Base-by-base conservation (phyloP, 1,140 invertebrate species). In the Hestina assimilis region DNA sequence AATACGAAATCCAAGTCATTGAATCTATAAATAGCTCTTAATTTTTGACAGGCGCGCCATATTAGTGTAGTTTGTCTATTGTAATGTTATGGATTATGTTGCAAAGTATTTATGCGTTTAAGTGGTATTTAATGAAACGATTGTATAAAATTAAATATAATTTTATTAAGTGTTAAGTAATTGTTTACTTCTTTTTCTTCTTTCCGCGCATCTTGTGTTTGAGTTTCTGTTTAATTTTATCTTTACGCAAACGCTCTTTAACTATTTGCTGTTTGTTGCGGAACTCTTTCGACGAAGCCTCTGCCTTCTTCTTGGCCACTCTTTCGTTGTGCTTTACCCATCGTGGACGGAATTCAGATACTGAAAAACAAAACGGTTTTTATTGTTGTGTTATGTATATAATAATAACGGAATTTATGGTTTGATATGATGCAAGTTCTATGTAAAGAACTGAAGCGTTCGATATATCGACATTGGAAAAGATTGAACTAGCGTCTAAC, bases 241-340 rank as follows among this genome's bases (percentile, higher is more conserved):
- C 87, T 50, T 79, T 89, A 12, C 83, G 75, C 35, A 89, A 33
- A 2, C 89, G 72, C 29, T 89, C 87, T 64, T 89, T 89, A 3
- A 89, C 80, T 45, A 89, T 89, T 57, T 89, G 86, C 23, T 87
- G 85, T 53, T 89, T 89, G 70, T 89, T 65, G 15, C 70, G 72
- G 69, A 89, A 81, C 59, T 89, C 87, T 17, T 75, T 75, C 9
- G 72, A 79, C 5, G 72, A 70, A 0, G 70, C 69, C 17, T 82
- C 81, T 0, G 75, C 64, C 29, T 86, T 83, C 63, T 83, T 83
- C 62, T 81, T 81, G 9, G 81, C 73, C 1, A 88, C 54, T 3
- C 84, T 73, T 42, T 89, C 89, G 66, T 89, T 89, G 63, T 89
- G 84, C 43, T 88, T 89, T 64, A 89, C 76, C 89, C 89, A 89